These are phyloP conservation scores for Thyatira batis DNA, from an alignment of 2,888 invertebrate species.

Conservation along the genomic window DNA sequence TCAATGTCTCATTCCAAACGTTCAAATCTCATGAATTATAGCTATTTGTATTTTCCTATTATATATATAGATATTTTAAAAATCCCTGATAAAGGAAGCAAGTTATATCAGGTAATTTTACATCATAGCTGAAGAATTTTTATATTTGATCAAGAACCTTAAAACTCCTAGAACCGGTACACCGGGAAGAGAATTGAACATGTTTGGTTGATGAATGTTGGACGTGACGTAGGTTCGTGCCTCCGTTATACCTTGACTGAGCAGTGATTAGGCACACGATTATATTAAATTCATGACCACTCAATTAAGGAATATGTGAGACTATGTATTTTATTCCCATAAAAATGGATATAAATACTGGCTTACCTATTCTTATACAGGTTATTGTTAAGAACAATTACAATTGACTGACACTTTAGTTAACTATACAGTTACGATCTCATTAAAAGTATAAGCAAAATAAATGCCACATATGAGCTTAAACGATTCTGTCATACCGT, in stretches of 20 bases:
- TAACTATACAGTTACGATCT: background rate
- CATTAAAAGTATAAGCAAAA: background rate
- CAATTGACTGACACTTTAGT: background rate
- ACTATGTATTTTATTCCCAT: background rate
- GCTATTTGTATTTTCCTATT: no score
- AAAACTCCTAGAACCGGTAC: slow-evolving; percentile 6
- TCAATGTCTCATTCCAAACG: no score
- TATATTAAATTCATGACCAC: slow-evolving; percentile 4
- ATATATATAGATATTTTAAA: no score
- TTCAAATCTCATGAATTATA: no score
- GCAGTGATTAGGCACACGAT: slow-evolving; percentile 8
- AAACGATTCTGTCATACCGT: background rate
- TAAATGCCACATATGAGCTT: background rate
- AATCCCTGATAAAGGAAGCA: no score
- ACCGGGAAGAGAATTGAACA: slow-evolving; percentile 45
- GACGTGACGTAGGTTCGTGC: slow-evolving; percentile 54
- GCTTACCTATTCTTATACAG: background rate
- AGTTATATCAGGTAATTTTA: no score
- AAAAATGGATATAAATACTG: background rate
- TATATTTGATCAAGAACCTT: background rate
- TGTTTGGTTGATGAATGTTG: slow-evolving; percentile 52
- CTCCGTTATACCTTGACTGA: slow-evolving; percentile 36
- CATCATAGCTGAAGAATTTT: no score
- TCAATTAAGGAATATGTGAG: slow-evolving; percentile 4
- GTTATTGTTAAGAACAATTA: background rate